Percentiles rank a stretch among this genome's conserved stretches.
phyloP scores from a whole-genome alignment of 2,797 vertebrate genomes.

The Pangasius djambal region DNA sequence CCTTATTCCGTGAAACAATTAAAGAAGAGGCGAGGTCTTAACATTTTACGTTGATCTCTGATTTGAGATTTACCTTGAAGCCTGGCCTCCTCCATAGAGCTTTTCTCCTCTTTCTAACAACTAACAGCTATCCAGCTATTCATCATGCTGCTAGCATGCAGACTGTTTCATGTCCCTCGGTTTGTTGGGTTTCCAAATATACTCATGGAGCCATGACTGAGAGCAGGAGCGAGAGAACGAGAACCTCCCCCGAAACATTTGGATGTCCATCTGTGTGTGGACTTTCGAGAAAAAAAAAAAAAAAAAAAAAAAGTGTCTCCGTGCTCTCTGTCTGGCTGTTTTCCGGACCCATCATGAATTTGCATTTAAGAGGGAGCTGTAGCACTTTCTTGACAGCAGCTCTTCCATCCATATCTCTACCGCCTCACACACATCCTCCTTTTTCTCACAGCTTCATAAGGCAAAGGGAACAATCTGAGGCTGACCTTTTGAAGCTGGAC shows the following conservation, averaged over 20 bases:
- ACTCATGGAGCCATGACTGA: conserved; percentile 50
- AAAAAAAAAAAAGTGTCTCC: neutral
- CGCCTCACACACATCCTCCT: conserved; percentile 34
- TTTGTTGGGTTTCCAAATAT: conserved; percentile 56
- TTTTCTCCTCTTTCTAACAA: neutral
- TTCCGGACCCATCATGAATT: conserved; percentile 49
- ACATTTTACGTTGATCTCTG: neutral
- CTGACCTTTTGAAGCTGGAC: conserved; percentile 61
- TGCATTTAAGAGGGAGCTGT: conserved; percentile 53
- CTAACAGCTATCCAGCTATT: conserved; percentile 26
- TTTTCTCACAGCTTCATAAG: conserved; percentile 56
- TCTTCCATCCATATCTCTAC: conserved; percentile 46
- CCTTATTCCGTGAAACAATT: neutral
- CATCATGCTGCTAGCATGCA: conserved; percentile 38
- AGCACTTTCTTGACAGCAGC: conserved; percentile 53
- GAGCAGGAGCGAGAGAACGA: conserved; percentile 41
- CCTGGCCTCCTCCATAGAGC: neutral
- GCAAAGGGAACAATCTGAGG: conserved; percentile 44
- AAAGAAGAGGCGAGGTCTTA: neutral
- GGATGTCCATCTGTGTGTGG: conserved; percentile 59
- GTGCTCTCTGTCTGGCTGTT: conserved; percentile 45
- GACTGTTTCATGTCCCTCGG: conserved; percentile 47
- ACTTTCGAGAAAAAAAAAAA: conserved; percentile 6
- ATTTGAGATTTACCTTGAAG: neutral
- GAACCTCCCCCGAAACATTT: conserved; percentile 62